Evolutionary conservation across 2,797 vertebrate genomes (phyloP).

Genomic region (Pseudochromis fuscus): DNA sequence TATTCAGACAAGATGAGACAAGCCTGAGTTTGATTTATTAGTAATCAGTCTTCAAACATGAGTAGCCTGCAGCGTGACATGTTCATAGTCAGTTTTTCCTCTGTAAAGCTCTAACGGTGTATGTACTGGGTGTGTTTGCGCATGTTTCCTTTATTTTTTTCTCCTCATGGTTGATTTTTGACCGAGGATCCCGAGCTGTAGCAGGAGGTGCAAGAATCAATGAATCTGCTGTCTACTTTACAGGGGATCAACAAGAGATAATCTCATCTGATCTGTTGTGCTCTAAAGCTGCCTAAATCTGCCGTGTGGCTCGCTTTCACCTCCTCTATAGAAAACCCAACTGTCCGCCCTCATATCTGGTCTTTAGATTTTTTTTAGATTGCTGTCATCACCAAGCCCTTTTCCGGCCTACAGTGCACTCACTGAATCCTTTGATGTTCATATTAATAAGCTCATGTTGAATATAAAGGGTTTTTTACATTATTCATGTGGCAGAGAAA

Average conservation of each 20-base stretch:
- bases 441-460: not conserved
- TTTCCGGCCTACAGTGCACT: not conserved
- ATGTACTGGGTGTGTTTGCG: not conserved
- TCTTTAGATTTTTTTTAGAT: slow-evolving; percentile 6
- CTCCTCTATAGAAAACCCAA: slow-evolving; percentile 37
- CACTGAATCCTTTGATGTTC: not conserved
- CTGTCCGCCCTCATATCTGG: slow-evolving; percentile 25
- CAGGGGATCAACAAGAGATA: slow-evolving; percentile 76
- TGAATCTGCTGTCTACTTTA: slow-evolving; percentile 71
- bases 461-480: too few relatives aligned
- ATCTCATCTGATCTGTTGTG: slow-evolving; percentile 80
- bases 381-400: too few relatives aligned
- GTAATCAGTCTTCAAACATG: slow-evolving; percentile 17
- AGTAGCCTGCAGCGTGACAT: slow-evolving; percentile 3
- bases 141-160: not conserved
- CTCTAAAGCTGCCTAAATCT: slow-evolving; percentile 78
- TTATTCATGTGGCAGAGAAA: not conserved
- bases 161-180: slow-evolving; percentile 41
- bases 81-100: slow-evolving; percentile 3
- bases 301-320: slow-evolving; percentile 71
- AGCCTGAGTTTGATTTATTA: slow-evolving; percentile 12
- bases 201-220: slow-evolving; percentile 67
- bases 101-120: not conserved
- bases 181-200: slow-evolving; percentile 34
- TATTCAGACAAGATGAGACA: slow-evolving; percentile 47